These are phyloP conservation scores for Hesperophylax magnus DNA, from an alignment of 1,140 invertebrate species.

Conservation along the genomic window DNA sequence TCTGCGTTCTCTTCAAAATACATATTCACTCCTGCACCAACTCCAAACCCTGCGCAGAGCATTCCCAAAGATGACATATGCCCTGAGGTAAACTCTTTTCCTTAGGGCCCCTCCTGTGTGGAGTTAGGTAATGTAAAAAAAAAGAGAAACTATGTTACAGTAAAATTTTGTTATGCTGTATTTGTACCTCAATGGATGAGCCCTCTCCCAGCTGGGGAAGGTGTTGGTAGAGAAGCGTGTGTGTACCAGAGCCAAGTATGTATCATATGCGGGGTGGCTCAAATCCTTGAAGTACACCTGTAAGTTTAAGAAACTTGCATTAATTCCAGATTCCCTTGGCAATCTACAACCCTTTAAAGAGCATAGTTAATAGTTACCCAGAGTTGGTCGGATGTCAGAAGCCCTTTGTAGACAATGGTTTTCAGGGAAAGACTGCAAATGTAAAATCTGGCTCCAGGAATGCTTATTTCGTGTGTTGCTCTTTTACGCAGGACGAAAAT, in stretches of 20 bases:
- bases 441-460: conserved; percentile 91
- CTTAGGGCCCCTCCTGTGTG: no score
- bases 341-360: no score
- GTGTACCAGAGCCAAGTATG: conserved; percentile 96
- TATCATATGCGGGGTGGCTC: conserved; percentile 87
- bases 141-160: no score
- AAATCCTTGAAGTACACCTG: conserved; percentile 77
- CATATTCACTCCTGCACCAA: no score
- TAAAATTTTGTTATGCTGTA: no score
- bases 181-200: conserved; percentile 93
- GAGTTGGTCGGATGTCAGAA: conserved; percentile 95
- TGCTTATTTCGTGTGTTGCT: conserved; percentile 89
- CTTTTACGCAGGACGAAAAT: conserved; percentile 94
- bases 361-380: conserved; percentile 74
- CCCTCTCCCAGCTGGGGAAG: conserved; percentile 98
- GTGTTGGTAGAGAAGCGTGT: conserved; percentile 99
- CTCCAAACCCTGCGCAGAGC: no score
- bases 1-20: no score
- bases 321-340: no score
- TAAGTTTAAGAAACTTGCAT: not conserved
- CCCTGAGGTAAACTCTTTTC: no score
- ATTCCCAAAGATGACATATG: no score
- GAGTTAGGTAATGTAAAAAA: no score
- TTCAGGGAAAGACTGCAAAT: conserved; percentile 94
- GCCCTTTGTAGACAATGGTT: conserved; percentile 97